These are phyloP conservation scores for Drosophila nr. fundita DNA, from an alignment of 2,888 invertebrate species.

Conservation along the genomic window DNA sequence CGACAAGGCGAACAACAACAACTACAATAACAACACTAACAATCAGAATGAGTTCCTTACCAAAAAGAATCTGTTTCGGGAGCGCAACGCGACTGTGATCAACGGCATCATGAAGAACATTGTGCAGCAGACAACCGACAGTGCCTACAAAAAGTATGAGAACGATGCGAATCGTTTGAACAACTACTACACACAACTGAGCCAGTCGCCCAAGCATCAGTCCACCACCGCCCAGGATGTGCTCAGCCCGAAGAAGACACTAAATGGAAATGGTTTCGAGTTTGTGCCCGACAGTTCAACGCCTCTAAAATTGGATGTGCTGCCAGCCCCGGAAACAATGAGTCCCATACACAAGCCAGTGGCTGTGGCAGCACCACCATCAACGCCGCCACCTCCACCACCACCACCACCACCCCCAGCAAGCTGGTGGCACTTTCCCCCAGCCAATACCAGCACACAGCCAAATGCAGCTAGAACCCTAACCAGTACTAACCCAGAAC, in stretches of 20 bases:
- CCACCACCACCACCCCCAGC: slow-evolving; percentile 77
- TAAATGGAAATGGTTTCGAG: slow-evolving; percentile 76
- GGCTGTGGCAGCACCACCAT: slow-evolving; percentile 43
- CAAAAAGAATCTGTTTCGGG: slow-evolving; percentile 83
- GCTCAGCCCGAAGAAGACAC: slow-evolving; percentile 77
- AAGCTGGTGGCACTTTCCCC: slow-evolving; percentile 71
- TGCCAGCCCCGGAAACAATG: slow-evolving; percentile 54
- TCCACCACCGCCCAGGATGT: slow-evolving; percentile 44
- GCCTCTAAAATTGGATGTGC: slow-evolving; percentile 54
- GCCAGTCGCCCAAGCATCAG: slow-evolving; percentile 82
- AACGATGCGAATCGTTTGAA: slow-evolving; percentile 84
- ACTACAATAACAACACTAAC: slow-evolving; percentile 61
- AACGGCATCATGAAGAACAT: slow-evolving; percentile 84
- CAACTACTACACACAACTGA: slow-evolving; percentile 83
- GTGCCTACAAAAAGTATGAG: slow-evolving; percentile 83
- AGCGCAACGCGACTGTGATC: slow-evolving; percentile 83
- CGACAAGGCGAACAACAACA: slow-evolving; percentile 75
- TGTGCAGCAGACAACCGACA: slow-evolving; percentile 59
- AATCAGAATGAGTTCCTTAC: slow-evolving; percentile 82
- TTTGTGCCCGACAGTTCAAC: slow-evolving; percentile 50
- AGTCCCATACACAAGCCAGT: slow-evolving; percentile 64
- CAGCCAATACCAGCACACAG: slow-evolving; percentile 35
- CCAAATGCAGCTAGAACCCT: slow-evolving; percentile 54
- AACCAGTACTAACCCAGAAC: slow-evolving; percentile 59
- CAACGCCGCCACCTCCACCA: slow-evolving; percentile 76